Conservation (phyloP, 2,797 vertebrate species). For the Platyrinchus mystaceus region DNA sequence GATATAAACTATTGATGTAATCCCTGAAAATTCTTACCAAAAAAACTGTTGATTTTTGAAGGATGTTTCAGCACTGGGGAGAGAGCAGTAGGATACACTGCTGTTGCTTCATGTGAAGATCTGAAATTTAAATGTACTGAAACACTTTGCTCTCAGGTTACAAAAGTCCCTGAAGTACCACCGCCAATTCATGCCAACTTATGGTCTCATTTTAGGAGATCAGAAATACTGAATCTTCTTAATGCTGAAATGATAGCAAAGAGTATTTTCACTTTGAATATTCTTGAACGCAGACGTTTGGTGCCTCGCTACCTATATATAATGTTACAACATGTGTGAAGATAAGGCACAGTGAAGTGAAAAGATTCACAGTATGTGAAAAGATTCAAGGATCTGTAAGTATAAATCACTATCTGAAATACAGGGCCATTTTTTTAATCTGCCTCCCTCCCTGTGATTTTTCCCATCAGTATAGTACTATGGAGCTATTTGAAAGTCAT, state of each 20-base stretch:
- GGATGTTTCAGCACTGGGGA: background rate
- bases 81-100: background rate
- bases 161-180: background rate
- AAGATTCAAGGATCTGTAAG: background rate
- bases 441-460: background rate
- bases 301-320: background rate
- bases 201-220: background rate
- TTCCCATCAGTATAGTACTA: background rate
- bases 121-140: background rate
- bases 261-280: background rate
- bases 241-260: background rate
- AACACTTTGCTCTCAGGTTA: background rate
- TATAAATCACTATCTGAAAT: background rate
- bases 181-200: background rate
- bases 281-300: background rate
- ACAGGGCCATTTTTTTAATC: background rate
- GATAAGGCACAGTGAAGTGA: background rate
- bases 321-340: background rate
- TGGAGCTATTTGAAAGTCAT: background rate
- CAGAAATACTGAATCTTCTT: background rate
- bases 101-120: background rate
- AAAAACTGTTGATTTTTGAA: background rate
- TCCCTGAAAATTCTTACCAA: background rate
- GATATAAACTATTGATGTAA: background rate
- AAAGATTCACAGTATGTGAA: background rate